A percentile compares a stretch with the other conserved stretches of the same genome.
Evolutionary conservation across 2,113 vertebrate species (phyloP).

Genomic region (Dromaius novaehollandiae): DNA sequence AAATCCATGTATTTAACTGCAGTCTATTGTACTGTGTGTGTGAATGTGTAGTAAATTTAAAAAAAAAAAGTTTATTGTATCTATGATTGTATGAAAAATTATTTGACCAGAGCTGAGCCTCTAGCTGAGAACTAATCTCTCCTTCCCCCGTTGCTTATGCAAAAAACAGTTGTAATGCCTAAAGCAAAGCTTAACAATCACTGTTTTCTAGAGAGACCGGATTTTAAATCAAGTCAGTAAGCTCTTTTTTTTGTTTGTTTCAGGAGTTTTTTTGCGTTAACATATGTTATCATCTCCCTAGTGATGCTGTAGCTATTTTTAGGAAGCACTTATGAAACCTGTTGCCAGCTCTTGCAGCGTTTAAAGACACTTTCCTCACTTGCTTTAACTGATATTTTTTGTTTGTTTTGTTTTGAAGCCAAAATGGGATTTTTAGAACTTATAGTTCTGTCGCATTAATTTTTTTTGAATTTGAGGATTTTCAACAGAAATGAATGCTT

Average conservation of each 20-base stretch:
- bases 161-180: background rate
- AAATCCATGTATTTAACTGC: slow-evolving; percentile 56
- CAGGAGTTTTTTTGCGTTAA: background rate
- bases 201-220: background rate
- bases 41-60: slow-evolving; percentile 23
- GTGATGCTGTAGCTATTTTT: background rate
- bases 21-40: slow-evolving; percentile 19
- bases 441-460: background rate
- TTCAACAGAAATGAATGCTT: background rate
- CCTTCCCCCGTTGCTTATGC: background rate
- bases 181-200: background rate
- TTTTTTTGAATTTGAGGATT: background rate
- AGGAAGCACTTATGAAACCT: background rate
- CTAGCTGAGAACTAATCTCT: slow-evolving; percentile 18
- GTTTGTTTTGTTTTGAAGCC: background rate
- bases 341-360: background rate
- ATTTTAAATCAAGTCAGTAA: background rate
- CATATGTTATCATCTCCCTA: background rate
- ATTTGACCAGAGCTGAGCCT: background rate
- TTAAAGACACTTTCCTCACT: background rate
- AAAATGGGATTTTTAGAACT: background rate
- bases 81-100: background rate
- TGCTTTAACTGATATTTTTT: background rate
- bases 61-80: background rate
- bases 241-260: rapidly evolving